A percentile compares a stretch with the other conserved stretches of the same genome.
Evolutionary conservation across 1,140 invertebrate genomes (phyloP).

Genomic region (Panagrolaimus sp.): DNA sequence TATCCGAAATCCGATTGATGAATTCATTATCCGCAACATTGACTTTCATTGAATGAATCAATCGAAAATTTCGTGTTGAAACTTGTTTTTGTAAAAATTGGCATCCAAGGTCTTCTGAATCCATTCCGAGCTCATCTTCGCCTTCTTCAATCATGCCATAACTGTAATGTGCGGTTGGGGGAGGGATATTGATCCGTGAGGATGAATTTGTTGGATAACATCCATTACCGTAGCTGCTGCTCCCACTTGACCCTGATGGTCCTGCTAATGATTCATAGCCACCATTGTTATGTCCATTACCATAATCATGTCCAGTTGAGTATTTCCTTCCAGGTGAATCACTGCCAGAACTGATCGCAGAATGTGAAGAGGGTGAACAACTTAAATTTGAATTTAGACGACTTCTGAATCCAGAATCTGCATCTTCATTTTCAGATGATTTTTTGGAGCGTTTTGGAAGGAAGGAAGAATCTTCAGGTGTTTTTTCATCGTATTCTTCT

Average conservation of each 20-base stretch:
- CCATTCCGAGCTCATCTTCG: too few relatives aligned
- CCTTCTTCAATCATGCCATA: too few relatives aligned
- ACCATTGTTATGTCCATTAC: neutral
- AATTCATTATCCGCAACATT: neutral
- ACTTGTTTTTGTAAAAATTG: too few relatives aligned
- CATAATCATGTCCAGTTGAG: neutral
- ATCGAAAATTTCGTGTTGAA: too few relatives aligned
- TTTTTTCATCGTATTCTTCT: slow-evolving; percentile 7
- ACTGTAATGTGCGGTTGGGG: too few relatives aligned
- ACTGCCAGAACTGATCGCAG: neutral
- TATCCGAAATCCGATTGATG: neutral
- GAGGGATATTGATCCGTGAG: neutral
- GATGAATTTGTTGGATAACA: neutral
- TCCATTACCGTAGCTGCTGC: neutral
- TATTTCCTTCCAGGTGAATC: neutral
- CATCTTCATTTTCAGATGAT: slow-evolving; percentile 11
- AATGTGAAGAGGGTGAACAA: neutral
- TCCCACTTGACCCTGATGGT: neutral
- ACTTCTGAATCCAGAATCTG: slow-evolving; percentile 3
- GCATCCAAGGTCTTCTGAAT: too few relatives aligned
- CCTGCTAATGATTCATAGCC: neutral
- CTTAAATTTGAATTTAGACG: neutral
- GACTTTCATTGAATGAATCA: too few relatives aligned
- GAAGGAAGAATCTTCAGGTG: neutral
- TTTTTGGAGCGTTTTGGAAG: neutral